phyloP scores from a whole-genome alignment of 2,888 invertebrate species.

The Pocota personata region DNA sequence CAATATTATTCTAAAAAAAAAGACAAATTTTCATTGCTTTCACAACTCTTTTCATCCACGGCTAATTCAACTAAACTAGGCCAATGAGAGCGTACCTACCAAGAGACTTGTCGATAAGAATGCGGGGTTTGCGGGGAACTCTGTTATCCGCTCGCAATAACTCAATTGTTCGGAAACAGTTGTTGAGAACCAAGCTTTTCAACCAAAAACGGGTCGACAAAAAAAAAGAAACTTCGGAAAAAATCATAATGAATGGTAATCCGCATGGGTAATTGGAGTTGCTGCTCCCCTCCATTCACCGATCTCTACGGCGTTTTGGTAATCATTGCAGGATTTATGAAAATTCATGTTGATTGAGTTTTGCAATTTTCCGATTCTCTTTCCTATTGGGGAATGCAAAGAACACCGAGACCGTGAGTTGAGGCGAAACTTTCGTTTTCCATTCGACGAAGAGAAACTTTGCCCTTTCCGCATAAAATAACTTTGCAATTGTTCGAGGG shows the following conservation, averaged over 20 bases:
- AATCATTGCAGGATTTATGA: slow-evolving; percentile 72
- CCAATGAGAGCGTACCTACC: slow-evolving; percentile 17
- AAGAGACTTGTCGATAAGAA: not conserved
- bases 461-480: slow-evolving; percentile 60
- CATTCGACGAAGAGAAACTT: slow-evolving; percentile 56
- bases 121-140: not conserved
- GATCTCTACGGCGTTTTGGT: slow-evolving; percentile 17
- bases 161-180: slow-evolving; percentile 48
- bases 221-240: not conserved
- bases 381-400: slow-evolving; percentile 1
- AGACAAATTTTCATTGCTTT: not conserved
- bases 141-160: slow-evolving; percentile 45
- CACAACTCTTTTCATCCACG: not conserved
- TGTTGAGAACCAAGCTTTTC: slow-evolving; percentile 38
- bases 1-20: not conserved
- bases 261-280: slow-evolving; percentile 67
- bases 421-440: slow-evolving; percentile 64
- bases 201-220: slow-evolving; percentile 45
- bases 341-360: slow-evolving; percentile 73
- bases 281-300: not conserved
- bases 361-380: slow-evolving; percentile 63
- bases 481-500: slow-evolving; percentile 67
- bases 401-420: not conserved
- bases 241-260: slow-evolving; percentile 70
- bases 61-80: slow-evolving; percentile 33